Evolutionary conservation across 2,113 vertebrate genomes (phyloP), one percentile per base, ranked within the genome.

Genomic region (Psittacara wagleri): DNA sequence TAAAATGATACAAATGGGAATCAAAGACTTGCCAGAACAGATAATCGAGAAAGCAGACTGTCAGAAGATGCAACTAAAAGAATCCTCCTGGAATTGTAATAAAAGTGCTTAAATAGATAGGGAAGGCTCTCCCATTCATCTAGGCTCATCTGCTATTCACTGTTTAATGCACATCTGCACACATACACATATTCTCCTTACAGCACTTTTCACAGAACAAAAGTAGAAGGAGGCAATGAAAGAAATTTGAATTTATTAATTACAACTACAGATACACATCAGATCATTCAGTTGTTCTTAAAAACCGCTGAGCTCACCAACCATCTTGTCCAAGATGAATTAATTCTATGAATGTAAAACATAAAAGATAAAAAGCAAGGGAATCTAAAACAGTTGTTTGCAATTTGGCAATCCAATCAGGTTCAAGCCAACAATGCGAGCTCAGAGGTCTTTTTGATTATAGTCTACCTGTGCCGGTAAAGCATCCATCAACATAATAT

Each of bases 11-110:
- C 73, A 92, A 92, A 74, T 79, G 90, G 62, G 92, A 95, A 91
- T 91, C 51, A 92, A 95, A 82, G 79, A n/a, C 59, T 89, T 94
- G 57, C 46, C 69, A 86, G 91, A 96, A 93, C 10, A 87, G 90
- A 91, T 87, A 83, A 92, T 85, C 48, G 89, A 89, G 94, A 84
- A 95, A 84, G 85, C 54, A 75, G 33, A 75, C 63, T 79, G 25
- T 75, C 77, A 79, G 81, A 82, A 81, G 39, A 66, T 33, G 29
- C 39, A 95, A 70, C 54, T 43, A 35, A 66, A 74, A 87, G 16
- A 83, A 88, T n/a, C 43, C 52, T 85, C 7, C 54, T 70, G 51
- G 63, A 95, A 92, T 81, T 86, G 66, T 73, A 91, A 93, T 55
- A 74, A 37, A 94, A 90, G 37, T 72, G n/a, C 20, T 90, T 88